A percentile compares a stretch with the other conserved stretches of the same genome.
Evolutionary conservation across 2,113 vertebrate genomes (phyloP).

Genomic region (Eupsittula cactorum): DNA sequence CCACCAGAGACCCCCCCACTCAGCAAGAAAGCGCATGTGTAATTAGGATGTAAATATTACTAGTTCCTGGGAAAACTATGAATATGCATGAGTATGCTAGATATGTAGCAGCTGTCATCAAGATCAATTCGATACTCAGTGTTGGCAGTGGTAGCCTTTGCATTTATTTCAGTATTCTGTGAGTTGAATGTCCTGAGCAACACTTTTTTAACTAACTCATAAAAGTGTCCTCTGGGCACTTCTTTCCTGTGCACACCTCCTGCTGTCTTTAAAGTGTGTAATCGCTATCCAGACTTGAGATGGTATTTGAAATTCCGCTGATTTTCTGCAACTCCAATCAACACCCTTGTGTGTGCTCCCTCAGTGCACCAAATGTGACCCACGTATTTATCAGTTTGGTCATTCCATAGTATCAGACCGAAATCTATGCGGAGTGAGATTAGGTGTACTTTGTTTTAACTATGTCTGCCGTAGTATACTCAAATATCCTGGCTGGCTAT

Average conservation of each 20-base stretch:
- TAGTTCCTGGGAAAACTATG: background rate
- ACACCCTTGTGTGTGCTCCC: background rate
- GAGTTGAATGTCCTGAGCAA: background rate
- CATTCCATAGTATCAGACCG: background rate
- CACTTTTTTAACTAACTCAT: background rate
- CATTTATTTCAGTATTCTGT: background rate
- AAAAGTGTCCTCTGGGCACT: background rate
- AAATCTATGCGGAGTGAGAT: background rate
- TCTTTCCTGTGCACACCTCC: background rate
- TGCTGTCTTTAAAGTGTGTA: background rate
- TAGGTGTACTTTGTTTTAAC: background rate
- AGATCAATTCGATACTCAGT: background rate
- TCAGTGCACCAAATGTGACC: background rate
- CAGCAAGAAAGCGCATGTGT: background rate
- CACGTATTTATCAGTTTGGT: background rate
- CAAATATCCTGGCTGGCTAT: background rate
- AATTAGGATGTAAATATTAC: background rate
- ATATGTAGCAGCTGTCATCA: background rate
- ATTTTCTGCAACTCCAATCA: background rate
- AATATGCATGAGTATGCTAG: background rate
- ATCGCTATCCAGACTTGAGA: background rate
- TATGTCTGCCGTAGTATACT: background rate
- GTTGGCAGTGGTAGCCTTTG: background rate
- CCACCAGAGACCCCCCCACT: background rate
- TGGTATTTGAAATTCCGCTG: background rate